Evolutionary conservation across 2,888 invertebrate species (phyloP), one percentile per base, ranked within the genome.

Genomic region (Creontiades dilutus): DNA sequence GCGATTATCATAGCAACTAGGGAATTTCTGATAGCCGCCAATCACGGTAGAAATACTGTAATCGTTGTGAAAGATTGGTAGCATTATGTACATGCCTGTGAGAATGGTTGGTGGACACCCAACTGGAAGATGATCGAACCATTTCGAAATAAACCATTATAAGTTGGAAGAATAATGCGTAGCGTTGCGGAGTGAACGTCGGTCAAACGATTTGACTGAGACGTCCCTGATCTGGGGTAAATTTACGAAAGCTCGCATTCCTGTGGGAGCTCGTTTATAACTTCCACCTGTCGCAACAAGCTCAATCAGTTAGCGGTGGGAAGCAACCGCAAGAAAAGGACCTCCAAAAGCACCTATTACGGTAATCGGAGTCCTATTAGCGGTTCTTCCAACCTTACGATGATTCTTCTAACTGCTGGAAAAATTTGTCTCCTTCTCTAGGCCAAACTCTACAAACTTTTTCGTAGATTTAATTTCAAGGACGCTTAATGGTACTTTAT

Each of bases 161-260:
- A 19, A 68, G 68, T 68, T 68, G 68, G 12, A 68, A 68, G 23
- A 23, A 23, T 68, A 68, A 68, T 68, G 23, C 27, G 9, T 19
- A 23, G 68, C 23, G 5, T 23, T 2, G 52, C 52, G 11, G 14
- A 68, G 68, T 68, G 68, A 68, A 9, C 23, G 68, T 23, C 23
- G 68, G 68, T 23, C 27, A 68, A 12, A 23, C 13, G 68, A 23
- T 68, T 23, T 68, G 61, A 23, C 19, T 23, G 23, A 23, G 12
- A 19, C 68, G 68, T 68, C 23, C n/a, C 68, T 68, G 68, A 68
- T 23, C 68, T 27, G 27, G 23, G 11, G 0, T 23, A 23, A 23
- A 68, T 68, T 68, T 68, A 68, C 23, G 68, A 68, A 19, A 68
- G 68, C 68, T 23, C 19, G 13, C 68, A 68, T 68, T 68, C 68